phyloP scores from a whole-genome alignment of 2,888 invertebrate species.

The Oligia fasciuncula region DNA sequence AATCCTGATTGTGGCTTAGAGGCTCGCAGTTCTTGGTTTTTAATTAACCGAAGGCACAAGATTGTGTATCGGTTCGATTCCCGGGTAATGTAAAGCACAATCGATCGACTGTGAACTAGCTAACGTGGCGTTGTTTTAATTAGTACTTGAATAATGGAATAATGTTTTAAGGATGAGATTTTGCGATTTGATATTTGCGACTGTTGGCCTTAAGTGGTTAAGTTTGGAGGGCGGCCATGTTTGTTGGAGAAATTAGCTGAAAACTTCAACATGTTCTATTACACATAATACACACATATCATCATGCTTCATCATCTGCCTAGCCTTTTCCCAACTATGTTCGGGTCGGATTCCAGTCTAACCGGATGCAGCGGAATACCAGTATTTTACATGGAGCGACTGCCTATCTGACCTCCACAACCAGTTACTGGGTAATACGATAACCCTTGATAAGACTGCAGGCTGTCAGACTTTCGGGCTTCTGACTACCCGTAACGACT shows the following conservation, averaged over 20 bases:
- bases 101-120: conserved; percentile 55
- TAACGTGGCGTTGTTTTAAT: conserved; percentile 64
- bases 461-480: no score
- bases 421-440: no score
- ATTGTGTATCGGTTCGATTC: conserved; percentile 64
- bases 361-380: no score
- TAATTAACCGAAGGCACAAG: conserved; percentile 64
- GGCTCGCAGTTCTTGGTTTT: conserved; percentile 57
- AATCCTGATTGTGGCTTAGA: conserved; percentile 50
- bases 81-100: conserved; percentile 61
- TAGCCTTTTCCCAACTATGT: no score
- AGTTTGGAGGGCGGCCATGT: conserved; percentile 21
- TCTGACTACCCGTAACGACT: no score
- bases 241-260: not conserved
- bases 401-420: no score
- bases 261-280: not conserved
- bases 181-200: conserved; percentile 28
- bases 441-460: no score
- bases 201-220: conserved; percentile 1
- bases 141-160: conserved; percentile 62
- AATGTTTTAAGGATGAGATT: conserved; percentile 51
- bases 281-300: no score
- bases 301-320: no score
- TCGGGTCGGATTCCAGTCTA: no score
- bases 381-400: no score